phyloP scores from a whole-genome alignment of 2,113 vertebrate genomes.

The Paramormyrops kingsleyae region DNA sequence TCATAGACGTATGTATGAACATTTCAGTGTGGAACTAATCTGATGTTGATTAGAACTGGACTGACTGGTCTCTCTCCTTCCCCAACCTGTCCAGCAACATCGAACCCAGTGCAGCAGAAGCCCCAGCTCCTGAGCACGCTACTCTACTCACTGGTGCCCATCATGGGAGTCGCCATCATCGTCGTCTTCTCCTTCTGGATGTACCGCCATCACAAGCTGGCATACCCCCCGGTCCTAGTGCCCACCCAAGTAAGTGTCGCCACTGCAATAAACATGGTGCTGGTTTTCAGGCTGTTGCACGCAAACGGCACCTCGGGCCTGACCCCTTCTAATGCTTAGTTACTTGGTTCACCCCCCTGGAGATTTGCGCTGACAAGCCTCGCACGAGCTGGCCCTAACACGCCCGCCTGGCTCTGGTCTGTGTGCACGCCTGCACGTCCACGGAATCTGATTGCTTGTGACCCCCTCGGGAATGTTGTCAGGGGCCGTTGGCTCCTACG shows the following conservation, averaged over 20 bases:
- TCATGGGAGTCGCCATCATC: constrained; percentile 85
- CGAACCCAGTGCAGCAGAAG: constrained; percentile 81
- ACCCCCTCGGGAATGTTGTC: not conserved
- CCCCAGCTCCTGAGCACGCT: constrained; percentile 87
- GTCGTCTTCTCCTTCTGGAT: constrained; percentile 95
- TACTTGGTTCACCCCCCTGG: not conserved
- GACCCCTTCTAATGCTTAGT: not conserved
- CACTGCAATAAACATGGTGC: not conserved
- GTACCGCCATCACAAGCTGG: constrained; percentile 96
- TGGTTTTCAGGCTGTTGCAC: not conserved
- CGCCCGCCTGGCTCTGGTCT: not conserved
- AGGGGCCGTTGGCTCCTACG: not conserved
- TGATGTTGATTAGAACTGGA: not conserved
- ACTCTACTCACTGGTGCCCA: constrained; percentile 90
- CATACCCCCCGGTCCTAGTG: constrained; percentile 92
- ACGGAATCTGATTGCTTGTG: not conserved
- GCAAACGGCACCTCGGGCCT: not conserved
- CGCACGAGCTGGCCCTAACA: not conserved
- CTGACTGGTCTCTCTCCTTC: not conserved
- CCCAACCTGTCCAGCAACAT: constrained; percentile 74
- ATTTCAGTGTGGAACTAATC: not conserved
- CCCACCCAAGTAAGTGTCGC: constrained; percentile 85
- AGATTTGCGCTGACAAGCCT: not conserved
- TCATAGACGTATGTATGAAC: not conserved
- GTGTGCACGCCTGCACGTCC: not conserved